Conservation (phyloP, 2,888 invertebrate species). For the Phortica okadai region DNA sequence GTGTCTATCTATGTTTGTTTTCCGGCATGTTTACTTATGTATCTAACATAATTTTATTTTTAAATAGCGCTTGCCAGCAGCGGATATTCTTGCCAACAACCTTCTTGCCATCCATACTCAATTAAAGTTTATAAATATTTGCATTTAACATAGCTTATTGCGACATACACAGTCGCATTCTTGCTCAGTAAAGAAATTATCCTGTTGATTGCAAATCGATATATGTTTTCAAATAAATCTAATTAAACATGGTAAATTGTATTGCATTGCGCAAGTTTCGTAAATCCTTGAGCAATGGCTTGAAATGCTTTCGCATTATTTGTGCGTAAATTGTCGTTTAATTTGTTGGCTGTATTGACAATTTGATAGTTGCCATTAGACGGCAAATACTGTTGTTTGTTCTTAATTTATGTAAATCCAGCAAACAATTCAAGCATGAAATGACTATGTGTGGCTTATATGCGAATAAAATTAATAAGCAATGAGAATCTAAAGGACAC, state of each 20-base stretch:
- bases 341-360: neutral
- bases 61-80: neutral
- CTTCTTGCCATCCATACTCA: neutral
- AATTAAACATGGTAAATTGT: neutral
- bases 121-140: conserved; percentile 20
- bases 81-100: neutral
- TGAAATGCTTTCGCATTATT: neutral
- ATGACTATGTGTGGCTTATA: neutral
- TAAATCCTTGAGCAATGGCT: neutral
- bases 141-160: neutral
- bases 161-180: neutral
- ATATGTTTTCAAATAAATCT: conserved; percentile 6
- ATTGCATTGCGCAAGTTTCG: conserved; percentile 10
- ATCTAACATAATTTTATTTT: neutral
- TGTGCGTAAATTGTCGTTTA: neutral
- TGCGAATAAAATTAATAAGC: neutral
- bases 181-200: neutral
- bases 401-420: conserved; percentile 21
- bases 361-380: conserved; percentile 1
- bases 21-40: neutral
- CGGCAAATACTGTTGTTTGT: neutral
- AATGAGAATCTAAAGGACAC: no score
- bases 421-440: neutral
- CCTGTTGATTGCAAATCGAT: conserved; percentile 22
- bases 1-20: conserved; percentile 2